Evolutionary conservation across 1,140 invertebrate species (phyloP), one percentile per base, ranked within the genome.

Genomic region (Drosophila mauritiana): DNA sequence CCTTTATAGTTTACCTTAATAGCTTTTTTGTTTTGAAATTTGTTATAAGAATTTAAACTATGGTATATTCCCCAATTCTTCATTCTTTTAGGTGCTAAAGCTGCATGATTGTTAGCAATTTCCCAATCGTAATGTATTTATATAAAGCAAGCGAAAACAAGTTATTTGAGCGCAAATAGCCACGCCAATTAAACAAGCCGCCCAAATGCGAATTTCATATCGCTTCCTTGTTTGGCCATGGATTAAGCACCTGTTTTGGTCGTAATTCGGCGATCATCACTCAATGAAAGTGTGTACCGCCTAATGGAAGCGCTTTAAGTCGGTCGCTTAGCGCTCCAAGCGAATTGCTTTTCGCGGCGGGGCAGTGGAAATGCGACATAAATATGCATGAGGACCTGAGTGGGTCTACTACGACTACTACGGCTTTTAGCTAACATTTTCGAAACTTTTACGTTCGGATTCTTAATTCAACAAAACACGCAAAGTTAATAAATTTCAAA

Each of bases 401-500:
- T 86, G 57, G 68, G 73, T 65, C 73, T 84, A 53, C 63, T 61
- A 65, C 46, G n/a, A 6, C n/a, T n/a, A 45, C 48, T 34, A 43
- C 57, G 80, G 69, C 69, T 75, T 79, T 62, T 58, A 65, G 70
- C 74, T 74, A 83, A 82, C 82, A 88, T 62, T 82, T 85, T 83
- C 74, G 79, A 88, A 86, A 86, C 75, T 88, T 86, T 76, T 58
- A 73, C 65, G 84, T 88, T 86, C 88, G 84, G 79, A 83, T 83
- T 86, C 84, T 86, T 79, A 86, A 86, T 86, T 88, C 79, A 83
- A 79, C 62, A 79, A 80, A 86, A 86, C 82, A 86, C 82, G 82
- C 82, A 88, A 86, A 86, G 83, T 86, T 86, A 88, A 86, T 86
- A 86, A 86, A 86, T 86, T 86, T 86, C 82, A 88, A 86, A 86